These are phyloP conservation scores for Ibycter americanus DNA, from an alignment of 2,797 vertebrate genomes.

Conservation along the genomic window DNA sequence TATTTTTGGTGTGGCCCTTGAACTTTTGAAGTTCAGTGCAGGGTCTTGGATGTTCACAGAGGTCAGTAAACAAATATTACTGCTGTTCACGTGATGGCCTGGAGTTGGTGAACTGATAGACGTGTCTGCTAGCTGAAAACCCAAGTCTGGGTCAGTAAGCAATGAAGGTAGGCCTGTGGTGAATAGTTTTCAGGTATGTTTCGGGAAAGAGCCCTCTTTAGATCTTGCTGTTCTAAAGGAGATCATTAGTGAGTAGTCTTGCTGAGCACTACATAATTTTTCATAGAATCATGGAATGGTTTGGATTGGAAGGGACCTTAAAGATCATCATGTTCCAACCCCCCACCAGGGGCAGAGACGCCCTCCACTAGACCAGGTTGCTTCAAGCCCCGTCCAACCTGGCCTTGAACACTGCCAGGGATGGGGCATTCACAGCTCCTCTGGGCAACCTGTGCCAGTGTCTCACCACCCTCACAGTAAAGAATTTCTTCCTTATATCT, in stretches of 20 bases:
- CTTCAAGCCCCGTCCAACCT: not conserved
- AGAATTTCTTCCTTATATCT: no score
- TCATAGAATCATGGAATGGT: not conserved
- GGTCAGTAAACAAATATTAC: not conserved
- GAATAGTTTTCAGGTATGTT: not conserved
- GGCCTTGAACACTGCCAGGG: no score
- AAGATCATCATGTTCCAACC: no score
- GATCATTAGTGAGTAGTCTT: not conserved
- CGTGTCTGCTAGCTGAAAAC: not conserved
- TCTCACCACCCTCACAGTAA: no score
- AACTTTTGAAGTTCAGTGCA: not conserved
- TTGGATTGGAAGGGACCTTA: no score
- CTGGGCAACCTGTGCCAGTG: no score
- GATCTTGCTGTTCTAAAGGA: not conserved
- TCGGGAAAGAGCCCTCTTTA: not conserved
- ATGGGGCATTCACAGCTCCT: no score
- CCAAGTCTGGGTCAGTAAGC: not conserved
- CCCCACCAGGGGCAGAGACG: not conserved
- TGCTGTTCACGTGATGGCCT: not conserved
- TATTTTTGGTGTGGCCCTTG: not conserved
- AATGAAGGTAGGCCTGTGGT: not conserved
- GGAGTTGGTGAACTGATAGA: not conserved
- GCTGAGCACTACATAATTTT: not conserved
- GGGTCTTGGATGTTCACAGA: not conserved
- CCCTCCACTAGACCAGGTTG: not conserved